These are phyloP conservation scores for Aromia moschata DNA, from an alignment of 2,888 invertebrate genomes.

Conservation along the genomic window DNA sequence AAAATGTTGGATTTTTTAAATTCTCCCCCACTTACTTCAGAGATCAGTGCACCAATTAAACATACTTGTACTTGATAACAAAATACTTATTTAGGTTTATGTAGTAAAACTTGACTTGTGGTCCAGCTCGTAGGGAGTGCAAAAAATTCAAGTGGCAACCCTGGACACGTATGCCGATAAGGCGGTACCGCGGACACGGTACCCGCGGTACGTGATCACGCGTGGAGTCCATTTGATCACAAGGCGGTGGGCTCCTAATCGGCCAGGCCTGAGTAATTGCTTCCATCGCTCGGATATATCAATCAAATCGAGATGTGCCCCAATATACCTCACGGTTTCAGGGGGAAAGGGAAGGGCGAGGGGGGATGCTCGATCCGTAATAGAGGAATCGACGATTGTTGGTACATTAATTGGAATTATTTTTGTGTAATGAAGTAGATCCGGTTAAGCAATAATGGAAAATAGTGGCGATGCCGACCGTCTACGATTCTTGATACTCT, in stretches of 20 bases:
- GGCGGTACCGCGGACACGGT: conserved; percentile 23
- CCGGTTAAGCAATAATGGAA: too few relatives aligned
- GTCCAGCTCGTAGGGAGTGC: too few relatives aligned
- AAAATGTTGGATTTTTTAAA: too few relatives aligned
- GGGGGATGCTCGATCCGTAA: background rate
- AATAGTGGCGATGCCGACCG: too few relatives aligned
- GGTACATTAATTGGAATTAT: background rate
- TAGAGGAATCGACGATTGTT: background rate
- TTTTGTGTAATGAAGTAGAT: background rate
- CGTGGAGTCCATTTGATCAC: conserved; percentile 57
- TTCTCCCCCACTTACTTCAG: too few relatives aligned
- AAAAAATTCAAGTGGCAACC: too few relatives aligned
- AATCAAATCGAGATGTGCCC: conserved; percentile 46
- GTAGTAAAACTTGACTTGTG: too few relatives aligned
- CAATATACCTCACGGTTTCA: too few relatives aligned
- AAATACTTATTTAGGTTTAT: too few relatives aligned
- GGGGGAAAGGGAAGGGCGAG: background rate
- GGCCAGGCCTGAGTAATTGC: conserved; percentile 52
- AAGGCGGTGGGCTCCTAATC: conserved; percentile 52
- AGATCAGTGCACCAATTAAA: too few relatives aligned
- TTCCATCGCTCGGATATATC: conserved; percentile 53
- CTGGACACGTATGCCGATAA: conserved; percentile 11
- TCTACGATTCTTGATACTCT: too few relatives aligned
- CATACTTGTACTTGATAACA: too few relatives aligned
- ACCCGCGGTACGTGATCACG: conserved; percentile 55